Base-by-base conservation (phyloP, 2,797 vertebrate genomes). In the Danio kyathit region DNA sequence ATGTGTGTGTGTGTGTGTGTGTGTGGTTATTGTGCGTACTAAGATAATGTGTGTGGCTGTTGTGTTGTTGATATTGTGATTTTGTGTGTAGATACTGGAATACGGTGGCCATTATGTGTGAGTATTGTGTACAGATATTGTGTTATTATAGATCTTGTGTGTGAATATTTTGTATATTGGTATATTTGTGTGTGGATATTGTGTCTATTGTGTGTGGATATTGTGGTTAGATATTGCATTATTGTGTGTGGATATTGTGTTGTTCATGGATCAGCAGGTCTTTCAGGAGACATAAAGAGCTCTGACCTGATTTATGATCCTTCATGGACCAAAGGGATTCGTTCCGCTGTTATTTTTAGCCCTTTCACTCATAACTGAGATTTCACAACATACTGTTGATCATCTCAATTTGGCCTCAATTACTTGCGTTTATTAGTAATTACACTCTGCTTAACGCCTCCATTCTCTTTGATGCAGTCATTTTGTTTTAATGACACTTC, bases 161-260 rank as follows among this genome's bases (percentile, higher is more conserved):
- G 29, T 83, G 46, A 66, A 83, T 72, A 17, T 21, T 74, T 29
- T 29, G 29, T 29, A 29, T 29, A n/a, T 52, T 46, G 2, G 49
- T 40, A 29, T n/a, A 19, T 11, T 66, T 48, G 44, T 29, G 29
- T 29, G 29, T 29, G 29, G 29, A 29, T 29, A 29, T 29, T 29
- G 29, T n/a, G n/a, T n/a, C n/a, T n/a, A n/a, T 66, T 48, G 44
- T 29, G 29, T 29, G 29, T 29, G 29, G 29, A 29, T 29, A 29
- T 29, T 29, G 29, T n/a, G n/a, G n/a, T n/a, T n/a, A n/a, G n/a
- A n/a, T n/a, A n/a, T n/a, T n/a, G n/a, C n/a, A n/a, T n/a, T n/a
- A n/a, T n/a, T n/a, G n/a, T n/a, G n/a, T n/a, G n/a, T n/a, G n/a
- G 29, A 29, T 29, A 29, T 3, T 29, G 29, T 29, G 29, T 29